Base-by-base conservation (phyloP, 1,140 invertebrate genomes). In the Lasaia peninsularis region DNA sequence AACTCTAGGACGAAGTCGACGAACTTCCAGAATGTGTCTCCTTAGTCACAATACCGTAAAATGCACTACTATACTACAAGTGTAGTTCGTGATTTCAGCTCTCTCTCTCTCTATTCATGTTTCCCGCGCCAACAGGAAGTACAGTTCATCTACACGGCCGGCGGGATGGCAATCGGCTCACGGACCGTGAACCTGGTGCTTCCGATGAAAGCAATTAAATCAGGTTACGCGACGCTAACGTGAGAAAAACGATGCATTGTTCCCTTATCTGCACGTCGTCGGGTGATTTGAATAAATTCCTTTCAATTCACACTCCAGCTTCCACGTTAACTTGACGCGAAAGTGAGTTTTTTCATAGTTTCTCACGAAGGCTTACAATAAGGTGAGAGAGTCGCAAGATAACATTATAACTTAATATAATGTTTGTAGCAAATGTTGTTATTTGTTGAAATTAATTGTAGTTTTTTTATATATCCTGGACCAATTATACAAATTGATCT, bases 131-230 rank as follows among this genome's bases (percentile, higher is more conserved):
- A 40, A 40, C 37, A 40, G 37, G 37, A 40, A 18, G 37, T 40
- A 16, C 37, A 40, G 40, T 44, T 44, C 40, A 44, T 44, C 40
- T 44, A 44, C 40, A 44, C 40, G 18, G 40, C 40, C 16, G 40
- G 20, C 16, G 40, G 40, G 40, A 44, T 44, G 11, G 40, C 18
- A 18, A 44, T 44, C 40, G 18, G 20, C 40, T 10, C 18, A 44
- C 40, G 16, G 11, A 44, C 16, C 40, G 40, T 44, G 40, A 44
- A 44, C 40, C 40, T 11, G 18, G 40, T 44, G 18, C 40, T 44
- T 44, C 40, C 40, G 40, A 44, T 44, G 40, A 1, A 44, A 2
- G 40, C 40, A 44, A 44, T 44, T 44, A 44, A 44, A 44, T 44
- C 40, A 44, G 40, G 40, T 44, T 44, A 20, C 40, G 40, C 18